Percentiles rank a stretch among this genome's conserved stretches.
These are phyloP conservation scores for Diaperis boleti DNA, from an alignment of 2,888 invertebrate species.

Conservation along the genomic window DNA sequence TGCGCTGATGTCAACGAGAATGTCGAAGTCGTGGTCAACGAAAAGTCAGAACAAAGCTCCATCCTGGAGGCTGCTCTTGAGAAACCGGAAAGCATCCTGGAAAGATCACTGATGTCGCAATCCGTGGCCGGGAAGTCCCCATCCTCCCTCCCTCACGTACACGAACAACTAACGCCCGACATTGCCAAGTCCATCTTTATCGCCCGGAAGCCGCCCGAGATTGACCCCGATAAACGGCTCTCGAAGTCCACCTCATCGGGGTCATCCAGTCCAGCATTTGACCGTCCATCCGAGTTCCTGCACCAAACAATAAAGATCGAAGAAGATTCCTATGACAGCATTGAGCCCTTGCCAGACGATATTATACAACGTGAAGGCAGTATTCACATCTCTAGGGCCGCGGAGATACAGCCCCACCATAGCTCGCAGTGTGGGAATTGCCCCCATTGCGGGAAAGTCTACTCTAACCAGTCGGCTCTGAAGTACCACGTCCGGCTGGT, in stretches of 20 bases:
- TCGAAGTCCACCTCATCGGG: conserved; percentile 47
- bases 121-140: conserved; percentile 54
- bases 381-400: conserved; percentile 33
- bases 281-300: conserved; percentile 56
- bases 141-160: conserved; percentile 47
- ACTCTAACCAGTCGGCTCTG: conserved; percentile 77
- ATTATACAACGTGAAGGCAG: conserved; percentile 21
- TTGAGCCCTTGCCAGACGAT: conserved; percentile 31
- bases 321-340: conserved; percentile 51
- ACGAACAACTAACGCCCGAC: conserved; percentile 51
- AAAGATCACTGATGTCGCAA: conserved; percentile 59
- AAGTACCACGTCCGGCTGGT: conserved; percentile 75
- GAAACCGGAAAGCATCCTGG: conserved; percentile 62
- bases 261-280: conserved; percentile 56
- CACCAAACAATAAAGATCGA: conserved; percentile 58
- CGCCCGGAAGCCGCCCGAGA: conserved; percentile 57
- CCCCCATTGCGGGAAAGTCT: conserved; percentile 77
- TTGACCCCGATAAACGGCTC: conserved; percentile 26
- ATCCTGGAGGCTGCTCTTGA: conserved; percentile 63
- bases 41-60: conserved; percentile 57
- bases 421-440: conserved; percentile 72
- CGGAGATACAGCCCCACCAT: conserved; percentile 58
- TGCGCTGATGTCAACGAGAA: conserved; percentile 53
- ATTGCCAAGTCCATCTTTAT: conserved; percentile 57
- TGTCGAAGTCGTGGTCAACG: conserved; percentile 54